These are phyloP conservation scores for Hypercompe scribonia DNA, from an alignment of 2,888 invertebrate species.

Conservation along the genomic window DNA sequence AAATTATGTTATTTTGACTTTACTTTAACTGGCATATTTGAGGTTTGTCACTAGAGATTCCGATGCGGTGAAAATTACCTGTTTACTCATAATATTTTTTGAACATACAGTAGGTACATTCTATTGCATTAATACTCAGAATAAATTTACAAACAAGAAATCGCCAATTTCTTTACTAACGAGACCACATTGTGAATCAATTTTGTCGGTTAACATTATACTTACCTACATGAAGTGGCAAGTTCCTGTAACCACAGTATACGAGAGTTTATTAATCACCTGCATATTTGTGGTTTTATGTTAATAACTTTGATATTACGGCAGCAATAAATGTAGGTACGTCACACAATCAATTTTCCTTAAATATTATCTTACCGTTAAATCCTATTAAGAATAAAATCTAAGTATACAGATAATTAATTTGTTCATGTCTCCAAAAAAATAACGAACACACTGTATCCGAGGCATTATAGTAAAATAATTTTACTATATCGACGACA, in stretches of 20 bases:
- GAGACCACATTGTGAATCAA: background rate
- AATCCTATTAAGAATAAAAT: background rate
- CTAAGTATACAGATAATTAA: background rate
- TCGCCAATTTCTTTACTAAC: background rate
- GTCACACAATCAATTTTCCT: background rate
- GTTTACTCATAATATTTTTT: background rate
- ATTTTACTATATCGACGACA: background rate
- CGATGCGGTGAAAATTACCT: background rate
- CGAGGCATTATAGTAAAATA: background rate
- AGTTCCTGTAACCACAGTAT: background rate
- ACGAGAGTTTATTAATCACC: background rate
- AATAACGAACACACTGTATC: background rate
- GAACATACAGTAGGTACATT: background rate
- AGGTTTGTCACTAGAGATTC: background rate
- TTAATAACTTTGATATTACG: background rate
- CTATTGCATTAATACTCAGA: background rate
- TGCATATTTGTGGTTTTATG: slow-evolving; percentile 10
- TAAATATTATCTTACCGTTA: background rate
- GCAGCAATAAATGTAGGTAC: background rate
- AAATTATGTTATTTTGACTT: too few species aligned
- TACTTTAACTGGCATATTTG: background rate
- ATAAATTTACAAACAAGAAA: background rate
- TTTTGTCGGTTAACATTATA: background rate
- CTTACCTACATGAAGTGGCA: background rate
- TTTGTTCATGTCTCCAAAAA: too few species aligned